Evolutionary conservation across 2,113 vertebrate species (phyloP).

Genomic region (Etheostoma spectabile): DNA sequence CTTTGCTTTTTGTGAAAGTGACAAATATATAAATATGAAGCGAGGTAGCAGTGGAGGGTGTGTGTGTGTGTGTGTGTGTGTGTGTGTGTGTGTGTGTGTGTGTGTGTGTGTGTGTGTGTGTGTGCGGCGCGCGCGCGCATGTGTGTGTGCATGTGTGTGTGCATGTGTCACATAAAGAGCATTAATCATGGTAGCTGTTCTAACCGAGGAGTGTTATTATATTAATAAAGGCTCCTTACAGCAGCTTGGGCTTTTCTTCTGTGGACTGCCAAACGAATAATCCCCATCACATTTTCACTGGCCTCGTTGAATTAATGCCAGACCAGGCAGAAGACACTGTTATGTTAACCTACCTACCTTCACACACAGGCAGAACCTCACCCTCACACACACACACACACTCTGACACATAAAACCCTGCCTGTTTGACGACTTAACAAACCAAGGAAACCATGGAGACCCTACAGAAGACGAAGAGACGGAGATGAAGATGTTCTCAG

Average conservation of each 20-base stretch:
- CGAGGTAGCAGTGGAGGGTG: background rate
- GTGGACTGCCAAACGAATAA: slow-evolving; percentile 49
- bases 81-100: no score
- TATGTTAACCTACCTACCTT: slow-evolving; percentile 47
- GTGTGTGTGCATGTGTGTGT: no score
- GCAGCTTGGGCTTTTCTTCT: slow-evolving; percentile 37
- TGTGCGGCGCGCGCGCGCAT: no score
- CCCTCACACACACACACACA: slow-evolving; percentile 25
- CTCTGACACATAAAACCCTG: slow-evolving; percentile 26
- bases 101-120: slow-evolving; percentile 8
- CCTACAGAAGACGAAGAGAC: slow-evolving; percentile 27
- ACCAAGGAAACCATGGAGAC: slow-evolving; percentile 41
- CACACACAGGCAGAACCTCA: no score
- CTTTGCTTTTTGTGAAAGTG: slow-evolving; percentile 38
- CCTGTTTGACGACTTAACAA: slow-evolving; percentile 24
- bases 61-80: slow-evolving; percentile 15
- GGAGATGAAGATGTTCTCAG: slow-evolving; percentile 49
- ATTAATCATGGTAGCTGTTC: slow-evolving; percentile 7
- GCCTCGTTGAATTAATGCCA: slow-evolving; percentile 48
- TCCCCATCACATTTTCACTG: slow-evolving; percentile 42
- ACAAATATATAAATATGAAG: slow-evolving; percentile 54
- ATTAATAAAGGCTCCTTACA: slow-evolving; percentile 64
- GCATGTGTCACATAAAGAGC: slow-evolving; percentile 2
- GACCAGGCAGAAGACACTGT: slow-evolving; percentile 31
- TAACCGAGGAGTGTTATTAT: slow-evolving; percentile 57